These are phyloP conservation scores for Macaca fascicularis DNA, from an alignment of 2,113 vertebrate species.

Conservation along the genomic window T2T-MFA8v1.1 NC_088381.1:56612001-56612500, in stretches of 20 bases:
- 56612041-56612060: not conserved
- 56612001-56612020: rapidly evolving
- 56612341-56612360: not conserved
- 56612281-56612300: not conserved
- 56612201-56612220: not conserved
- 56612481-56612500: no score
- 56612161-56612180: not conserved
- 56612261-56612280: conserved; percentile 32
- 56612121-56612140: not conserved
- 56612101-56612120: not conserved
- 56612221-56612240: not conserved
- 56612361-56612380: not conserved
- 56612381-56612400: not conserved
- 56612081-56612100: not conserved
- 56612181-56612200: not conserved
- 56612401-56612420: not conserved
- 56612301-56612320: not conserved
- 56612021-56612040: not conserved
- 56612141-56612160: not conserved
- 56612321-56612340: not conserved
- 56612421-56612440: not conserved
- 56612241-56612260: not conserved
- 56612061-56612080: not conserved
- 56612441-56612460: not conserved
- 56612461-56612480: not conserved